Conservation (phyloP, 2,113 vertebrate genomes). For the Oceanites oceanicus region DNA sequence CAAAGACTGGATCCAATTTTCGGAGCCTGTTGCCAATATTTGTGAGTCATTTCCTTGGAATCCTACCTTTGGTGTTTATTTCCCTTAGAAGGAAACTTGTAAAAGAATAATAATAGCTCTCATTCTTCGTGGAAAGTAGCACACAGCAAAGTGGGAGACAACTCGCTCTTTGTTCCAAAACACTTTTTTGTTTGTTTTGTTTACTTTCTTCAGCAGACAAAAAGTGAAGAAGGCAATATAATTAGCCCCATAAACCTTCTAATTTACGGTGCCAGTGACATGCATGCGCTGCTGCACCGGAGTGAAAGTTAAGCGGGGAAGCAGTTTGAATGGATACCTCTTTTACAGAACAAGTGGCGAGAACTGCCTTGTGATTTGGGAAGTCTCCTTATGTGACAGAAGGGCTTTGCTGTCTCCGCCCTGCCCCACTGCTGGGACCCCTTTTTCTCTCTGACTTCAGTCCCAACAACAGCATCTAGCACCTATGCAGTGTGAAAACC, state of each 20-base stretch:
- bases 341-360: neutral
- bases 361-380: neutral
- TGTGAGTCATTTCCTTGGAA: conserved; percentile 89
- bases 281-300: neutral
- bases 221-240: neutral
- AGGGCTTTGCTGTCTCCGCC: conserved; percentile 5
- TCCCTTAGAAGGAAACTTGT: conserved; percentile 89
- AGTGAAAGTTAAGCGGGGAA: conserved; percentile 7
- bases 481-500: neutral
- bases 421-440: neutral
- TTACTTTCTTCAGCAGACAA: conserved; percentile 57
- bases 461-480: neutral
- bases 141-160: conserved; percentile 64
- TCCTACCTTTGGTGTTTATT: conserved; percentile 88
- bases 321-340: conserved; percentile 6
- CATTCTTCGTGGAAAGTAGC: conserved; percentile 66
- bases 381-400: neutral
- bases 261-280: neutral
- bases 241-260: conserved; percentile 28
- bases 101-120: conserved; percentile 76
- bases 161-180: conserved; percentile 75
- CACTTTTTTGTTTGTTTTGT: conserved; percentile 66
- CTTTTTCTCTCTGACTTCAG: neutral
- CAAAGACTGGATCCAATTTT: conserved; percentile 76
- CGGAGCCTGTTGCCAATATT: conserved; percentile 77